Conservation (phyloP, 2,888 invertebrate genomes). For the Cremastinae sp. region DNA sequence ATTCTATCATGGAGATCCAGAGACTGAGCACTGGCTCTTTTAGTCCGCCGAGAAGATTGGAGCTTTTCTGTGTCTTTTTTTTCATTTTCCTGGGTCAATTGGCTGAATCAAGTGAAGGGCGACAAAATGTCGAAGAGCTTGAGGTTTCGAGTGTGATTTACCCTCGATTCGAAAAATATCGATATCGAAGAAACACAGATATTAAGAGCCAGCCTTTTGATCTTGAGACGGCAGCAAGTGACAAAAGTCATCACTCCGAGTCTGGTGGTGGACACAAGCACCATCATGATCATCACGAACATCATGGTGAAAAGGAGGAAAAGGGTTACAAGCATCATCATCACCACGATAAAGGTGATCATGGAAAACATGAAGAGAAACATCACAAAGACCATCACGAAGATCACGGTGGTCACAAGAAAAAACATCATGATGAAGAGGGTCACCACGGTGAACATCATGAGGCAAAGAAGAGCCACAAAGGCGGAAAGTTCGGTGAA, state of each 20-base stretch:
- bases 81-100: conserved; percentile 17
- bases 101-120: conserved; percentile 16
- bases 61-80: conserved; percentile 20
- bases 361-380: conserved; percentile 83
- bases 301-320: conserved; percentile 88
- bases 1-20: conserved; percentile 41
- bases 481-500: conserved; percentile 89
- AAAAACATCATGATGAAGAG: conserved; percentile 85
- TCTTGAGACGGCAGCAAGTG: conserved; percentile 58
- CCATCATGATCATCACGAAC: conserved; percentile 85
- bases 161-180: conserved; percentile 7
- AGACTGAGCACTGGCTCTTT: conserved; percentile 30
- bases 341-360: conserved; percentile 86
- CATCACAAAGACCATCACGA: conserved; percentile 83
- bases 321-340: conserved; percentile 90
- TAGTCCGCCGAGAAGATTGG: conserved; percentile 8
- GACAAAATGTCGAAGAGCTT: conserved; percentile 21
- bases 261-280: conserved; percentile 87
- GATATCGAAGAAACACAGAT: conserved; percentile 26
- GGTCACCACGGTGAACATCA: conserved; percentile 84
- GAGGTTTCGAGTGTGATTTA: neutral
- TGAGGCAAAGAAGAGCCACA: conserved; percentile 88
- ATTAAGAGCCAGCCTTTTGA: conserved; percentile 2
- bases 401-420: conserved; percentile 84
- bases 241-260: conserved; percentile 70